Evolutionary conservation across 2,113 vertebrate species (phyloP).

Genomic region (Prochilodus magdalenae): DNA sequence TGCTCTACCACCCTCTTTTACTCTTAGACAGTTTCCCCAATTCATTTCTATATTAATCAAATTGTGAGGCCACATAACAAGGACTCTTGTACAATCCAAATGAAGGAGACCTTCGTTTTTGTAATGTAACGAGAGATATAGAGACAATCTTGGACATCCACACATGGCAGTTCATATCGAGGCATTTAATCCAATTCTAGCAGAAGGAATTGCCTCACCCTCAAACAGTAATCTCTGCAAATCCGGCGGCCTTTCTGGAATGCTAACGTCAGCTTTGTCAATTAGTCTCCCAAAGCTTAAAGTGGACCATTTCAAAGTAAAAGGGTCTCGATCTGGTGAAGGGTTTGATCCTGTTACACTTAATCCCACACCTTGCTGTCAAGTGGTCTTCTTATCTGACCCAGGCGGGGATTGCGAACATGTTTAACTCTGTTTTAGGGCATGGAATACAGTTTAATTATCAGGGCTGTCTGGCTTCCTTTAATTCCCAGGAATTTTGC

Average conservation of each 20-base stretch:
- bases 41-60: no score
- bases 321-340: neutral
- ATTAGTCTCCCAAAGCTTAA: slow-evolving; percentile 65
- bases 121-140: neutral
- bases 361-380: slow-evolving; percentile 18
- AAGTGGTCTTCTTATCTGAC: slow-evolving; percentile 9
- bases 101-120: neutral
- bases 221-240: slow-evolving; percentile 66
- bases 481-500: slow-evolving; percentile 64
- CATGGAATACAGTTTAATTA: slow-evolving; percentile 61
- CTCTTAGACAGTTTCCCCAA: no score
- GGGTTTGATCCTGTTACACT: slow-evolving; percentile 5
- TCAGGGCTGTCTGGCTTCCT: slow-evolving; percentile 58
- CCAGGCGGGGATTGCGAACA: slow-evolving; percentile 40
- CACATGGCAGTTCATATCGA: slow-evolving; percentile 61
- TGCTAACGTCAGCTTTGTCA: slow-evolving; percentile 65
- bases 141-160: slow-evolving; percentile 40
- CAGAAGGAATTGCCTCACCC: slow-evolving; percentile 59
- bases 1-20: no score
- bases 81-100: neutral
- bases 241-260: slow-evolving; percentile 62
- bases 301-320: slow-evolving; percentile 25
- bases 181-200: slow-evolving; percentile 67
- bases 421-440: slow-evolving; percentile 47
- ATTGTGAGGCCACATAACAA: neutral